phyloP scores from a whole-genome alignment of 23 tunicate species.

The Aplidium turbinatum region DNA sequence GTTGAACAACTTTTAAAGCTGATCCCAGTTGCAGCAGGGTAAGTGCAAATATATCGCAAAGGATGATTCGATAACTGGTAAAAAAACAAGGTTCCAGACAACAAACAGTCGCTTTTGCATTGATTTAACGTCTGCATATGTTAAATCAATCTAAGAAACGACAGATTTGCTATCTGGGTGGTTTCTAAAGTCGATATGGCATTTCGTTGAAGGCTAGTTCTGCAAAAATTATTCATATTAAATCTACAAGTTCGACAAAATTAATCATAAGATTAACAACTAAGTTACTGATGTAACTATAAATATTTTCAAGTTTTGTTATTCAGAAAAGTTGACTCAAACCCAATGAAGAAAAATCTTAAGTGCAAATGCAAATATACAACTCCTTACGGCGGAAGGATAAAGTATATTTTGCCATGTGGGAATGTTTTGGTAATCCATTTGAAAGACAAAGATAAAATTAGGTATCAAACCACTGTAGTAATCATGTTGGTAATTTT shows the following conservation, averaged over 20 bases:
- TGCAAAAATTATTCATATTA: no score
- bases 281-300: neutral
- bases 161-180: no score
- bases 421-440: conserved; percentile 78
- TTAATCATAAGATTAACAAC: no score
- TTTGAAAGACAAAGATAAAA: conserved; percentile 88
- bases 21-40: conserved; percentile 86
- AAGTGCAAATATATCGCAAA: neutral
- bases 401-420: conserved; percentile 75
- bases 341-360: conserved; percentile 27
- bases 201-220: no score
- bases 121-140: no score
- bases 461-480: conserved; percentile 42
- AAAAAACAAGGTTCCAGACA: no score
- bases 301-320: neutral
- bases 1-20: conserved; percentile 62
- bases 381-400: conserved; percentile 94
- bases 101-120: no score
- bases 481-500: conserved; percentile 50
- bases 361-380: conserved; percentile 58
- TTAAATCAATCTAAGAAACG: no score
- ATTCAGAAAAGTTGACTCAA: conserved; percentile 69
- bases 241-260: no score
- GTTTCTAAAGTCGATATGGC: no score
- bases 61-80: no score